Percentiles rank a stretch among this genome's conserved stretches.
Conservation (phyloP, 2,113 vertebrate genomes). For the Psilopsiagon aurifrons region DNA sequence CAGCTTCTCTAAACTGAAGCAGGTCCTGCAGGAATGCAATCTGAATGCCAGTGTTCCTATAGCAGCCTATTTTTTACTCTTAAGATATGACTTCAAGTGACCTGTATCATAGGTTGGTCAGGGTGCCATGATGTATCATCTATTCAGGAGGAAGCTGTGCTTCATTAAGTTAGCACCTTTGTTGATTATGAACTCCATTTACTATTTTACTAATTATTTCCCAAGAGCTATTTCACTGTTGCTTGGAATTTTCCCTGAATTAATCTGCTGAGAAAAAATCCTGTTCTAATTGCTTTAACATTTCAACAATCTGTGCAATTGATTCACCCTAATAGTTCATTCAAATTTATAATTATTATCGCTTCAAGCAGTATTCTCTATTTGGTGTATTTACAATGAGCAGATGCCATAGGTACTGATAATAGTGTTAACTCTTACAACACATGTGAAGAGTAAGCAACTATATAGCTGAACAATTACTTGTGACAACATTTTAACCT, state of each 20-base stretch:
- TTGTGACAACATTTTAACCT: not conserved
- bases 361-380: not conserved
- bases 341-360: constrained; percentile 31
- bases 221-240: constrained; percentile 17
- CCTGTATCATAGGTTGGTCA: not conserved
- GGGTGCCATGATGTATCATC: not conserved
- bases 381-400: not conserved
- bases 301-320: constrained; percentile 12
- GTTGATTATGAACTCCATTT: constrained; percentile 26
- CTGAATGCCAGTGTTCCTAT: not conserved
- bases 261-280: constrained; percentile 2
- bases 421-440: not conserved
- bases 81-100: not conserved
- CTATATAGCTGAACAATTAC: not conserved
- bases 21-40: not conserved
- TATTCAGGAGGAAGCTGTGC: not conserved
- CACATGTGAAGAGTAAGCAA: not conserved
- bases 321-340: constrained; percentile 29
- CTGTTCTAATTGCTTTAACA: constrained; percentile 21
- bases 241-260: not conserved
- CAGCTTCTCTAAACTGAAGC: not conserved
- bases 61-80: not conserved
- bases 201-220: constrained; percentile 36
- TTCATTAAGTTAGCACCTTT: constrained; percentile 40
- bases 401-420: not conserved